phyloP scores from a whole-genome alignment of 2,888 invertebrate species.

The Apotomis capreana region DNA sequence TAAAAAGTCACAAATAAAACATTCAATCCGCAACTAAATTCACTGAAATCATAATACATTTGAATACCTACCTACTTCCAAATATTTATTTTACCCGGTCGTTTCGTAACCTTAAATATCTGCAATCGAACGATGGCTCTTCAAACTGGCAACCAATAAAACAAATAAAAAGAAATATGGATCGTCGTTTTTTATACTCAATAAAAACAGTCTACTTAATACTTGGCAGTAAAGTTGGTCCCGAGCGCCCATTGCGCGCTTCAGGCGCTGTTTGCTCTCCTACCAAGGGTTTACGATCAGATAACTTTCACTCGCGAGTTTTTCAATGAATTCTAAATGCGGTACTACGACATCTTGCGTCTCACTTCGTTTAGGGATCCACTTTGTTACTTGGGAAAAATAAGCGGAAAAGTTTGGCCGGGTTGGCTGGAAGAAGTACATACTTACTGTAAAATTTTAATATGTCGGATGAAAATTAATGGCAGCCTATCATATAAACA shows the following conservation, averaged over 20 bases:
- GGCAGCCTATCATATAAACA: too few relatives aligned
- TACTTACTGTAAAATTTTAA: background rate
- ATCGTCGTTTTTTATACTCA: conserved; percentile 32
- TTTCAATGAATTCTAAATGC: conserved; percentile 84
- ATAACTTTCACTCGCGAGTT: conserved; percentile 78
- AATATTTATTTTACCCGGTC: background rate
- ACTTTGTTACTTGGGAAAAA: conserved; percentile 10
- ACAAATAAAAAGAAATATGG: conserved; percentile 32
- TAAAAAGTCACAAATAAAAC: too few relatives aligned
- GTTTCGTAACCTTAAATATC: conserved; percentile 1
- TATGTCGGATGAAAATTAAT: too few relatives aligned
- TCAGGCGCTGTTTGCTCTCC: conserved; percentile 27
- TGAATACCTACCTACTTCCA: too few relatives aligned
- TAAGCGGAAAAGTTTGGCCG: conserved; percentile 22
- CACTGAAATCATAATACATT: background rate
- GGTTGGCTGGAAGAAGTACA: background rate
- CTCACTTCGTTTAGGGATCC: conserved; percentile 35
- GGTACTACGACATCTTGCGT: conserved; percentile 47
- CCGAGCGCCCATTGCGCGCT: conserved; percentile 19
- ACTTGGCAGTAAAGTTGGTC: conserved; percentile 34
- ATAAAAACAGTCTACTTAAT: conserved; percentile 35
- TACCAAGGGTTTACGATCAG: conserved; percentile 68
- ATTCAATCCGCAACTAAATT: background rate
- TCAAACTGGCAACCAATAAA: conserved; percentile 34
- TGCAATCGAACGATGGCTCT: conserved; percentile 1